Evolutionary conservation across 2,113 vertebrate species (phyloP), one percentile per base, ranked within the genome.

Genomic region (Pterocles gutturalis): DNA sequence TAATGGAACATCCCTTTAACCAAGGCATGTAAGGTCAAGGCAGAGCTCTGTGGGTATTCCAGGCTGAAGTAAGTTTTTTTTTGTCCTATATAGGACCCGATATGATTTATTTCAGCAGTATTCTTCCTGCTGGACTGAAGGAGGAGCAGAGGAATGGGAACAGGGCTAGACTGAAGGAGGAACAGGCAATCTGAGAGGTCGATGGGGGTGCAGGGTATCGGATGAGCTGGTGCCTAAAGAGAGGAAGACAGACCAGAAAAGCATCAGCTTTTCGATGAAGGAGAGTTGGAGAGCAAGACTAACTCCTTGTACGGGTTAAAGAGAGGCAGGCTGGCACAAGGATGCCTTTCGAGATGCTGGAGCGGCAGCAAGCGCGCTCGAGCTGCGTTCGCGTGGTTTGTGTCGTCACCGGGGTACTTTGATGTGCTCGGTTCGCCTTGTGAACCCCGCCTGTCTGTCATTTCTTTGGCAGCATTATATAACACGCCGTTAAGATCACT

Each of bases 1-100:
- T 81, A 77, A 93, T 57, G 78, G 96, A 97, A 93, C 97, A 91
- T 96, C 97, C 93, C 97, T 90, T 96, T 76, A 89, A 95, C 97
- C 77, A 87, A 53, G 80, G 87, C 75, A 81, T 12, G 5, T 97
- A 97, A 95, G 97, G 96, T 97, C 96, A 75, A 48, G 91, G 92
- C 87, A 77, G 76, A 71, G 34, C 55, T 43, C 1, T 36, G 86
- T 53, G 87, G 54, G 24, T 96, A 95, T 93, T 90, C 78, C 73
- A 69, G 66, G 62, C 77, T 65, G 78, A 80, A 93, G 16, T 51
- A 51, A 22, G 8, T 20, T 61, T 71, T 54, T 72, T 45, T 70
- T 41, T 21, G 34, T 70, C 49, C 34, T 73, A 67, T 43, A 55
- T 64, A 65, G 58, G 41, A 60, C 11, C 19, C 1, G 0, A 8